Base-by-base conservation (phyloP, 2,888 invertebrate genomes). In the Ichneumoninae sp. region DNA sequence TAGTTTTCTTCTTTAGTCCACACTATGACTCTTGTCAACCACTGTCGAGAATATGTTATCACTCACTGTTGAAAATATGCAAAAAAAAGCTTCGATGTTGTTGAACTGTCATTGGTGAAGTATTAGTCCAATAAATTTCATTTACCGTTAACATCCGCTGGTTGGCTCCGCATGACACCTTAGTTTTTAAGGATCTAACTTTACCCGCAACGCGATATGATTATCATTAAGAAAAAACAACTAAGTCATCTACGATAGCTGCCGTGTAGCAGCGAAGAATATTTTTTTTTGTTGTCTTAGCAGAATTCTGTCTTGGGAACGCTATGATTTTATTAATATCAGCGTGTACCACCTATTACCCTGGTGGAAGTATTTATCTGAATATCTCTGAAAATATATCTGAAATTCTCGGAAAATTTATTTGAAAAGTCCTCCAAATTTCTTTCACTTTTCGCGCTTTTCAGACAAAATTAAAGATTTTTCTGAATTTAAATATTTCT, bases 91-190 rank as follows among this genome's bases (percentile, higher is more conserved):
- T n/a, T n/a, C 40, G 16, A 19, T 30, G 22, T 65, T n/a, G 44
- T 60, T 44, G 69, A 62, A 69, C 30, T 76, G 52, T 66, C 33
- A 30, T 70, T 62, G 19, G 6, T 78, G 78, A 69, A 69, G 50
- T 50, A 62, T 69, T 19, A 69, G 78, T 78, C 33, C 7, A 78
- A 78, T 78, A 78, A 78, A 78, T 70, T 57, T 69, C 13, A 60
- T 70, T 44, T 60, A 50, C 47, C 33, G 33, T 36, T 60, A 22
- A 33, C 19, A 60, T 26, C 16, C 1, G 36, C 6, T 36, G 16
- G 50, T 50, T 50, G 50, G 13, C 3, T 13, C 50, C 16, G 50
- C n/a, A 50, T 50, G 36, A 7, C 8, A 36, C 36, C 36, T 36
- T 36, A 6, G 36, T 7, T 36, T 8, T 36, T 36, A 36, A 36